A percentile compares a stretch with the other conserved stretches of the same genome.
phyloP scores from a whole-genome alignment of 37 sponge, comb jelly and placozoan species.

The Halisarca cf. caerulea region DNA sequence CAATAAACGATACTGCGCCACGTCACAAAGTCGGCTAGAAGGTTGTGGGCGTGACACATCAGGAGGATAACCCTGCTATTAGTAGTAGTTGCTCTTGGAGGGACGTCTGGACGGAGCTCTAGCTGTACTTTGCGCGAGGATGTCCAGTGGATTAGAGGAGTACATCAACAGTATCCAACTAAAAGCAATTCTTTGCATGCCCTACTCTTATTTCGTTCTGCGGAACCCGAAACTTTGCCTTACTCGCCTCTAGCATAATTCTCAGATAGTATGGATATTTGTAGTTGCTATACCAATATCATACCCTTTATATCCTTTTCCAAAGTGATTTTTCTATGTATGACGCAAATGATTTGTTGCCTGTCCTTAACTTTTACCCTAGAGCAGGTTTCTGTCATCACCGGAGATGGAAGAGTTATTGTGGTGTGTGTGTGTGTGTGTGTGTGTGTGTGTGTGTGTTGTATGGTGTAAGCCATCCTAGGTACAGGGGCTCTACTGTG shows the following conservation, averaged over 20 bases:
- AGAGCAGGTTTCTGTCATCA: constrained; percentile 84
- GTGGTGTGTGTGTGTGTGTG: constrained; percentile 51
- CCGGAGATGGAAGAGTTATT: constrained; percentile 89
- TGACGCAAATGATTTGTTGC: background rate
- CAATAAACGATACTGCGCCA: background rate
- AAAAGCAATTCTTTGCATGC: no score
- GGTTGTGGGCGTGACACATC: background rate
- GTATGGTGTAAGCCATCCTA: no score
- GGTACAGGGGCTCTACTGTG: constrained; percentile 19
- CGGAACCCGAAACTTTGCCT: background rate
- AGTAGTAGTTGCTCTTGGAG: no score
- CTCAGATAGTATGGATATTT: no score
- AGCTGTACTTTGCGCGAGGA: no score
- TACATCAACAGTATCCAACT: constrained; percentile 82
- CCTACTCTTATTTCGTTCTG: no score
- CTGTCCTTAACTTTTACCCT: background rate
- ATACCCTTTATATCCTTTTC: no score
- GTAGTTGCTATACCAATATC: background rate
- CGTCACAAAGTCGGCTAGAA: background rate
- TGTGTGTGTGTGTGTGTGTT: no score
- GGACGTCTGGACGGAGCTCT: no score
- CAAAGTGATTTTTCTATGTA: background rate
- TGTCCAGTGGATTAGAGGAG: constrained; percentile 58
- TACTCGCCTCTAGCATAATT: no score
- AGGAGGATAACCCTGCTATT: background rate